Evolutionary conservation across 2,888 invertebrate genomes (phyloP), one percentile per base, ranked within the genome.

Genomic region (Noctua pronuba): DNA sequence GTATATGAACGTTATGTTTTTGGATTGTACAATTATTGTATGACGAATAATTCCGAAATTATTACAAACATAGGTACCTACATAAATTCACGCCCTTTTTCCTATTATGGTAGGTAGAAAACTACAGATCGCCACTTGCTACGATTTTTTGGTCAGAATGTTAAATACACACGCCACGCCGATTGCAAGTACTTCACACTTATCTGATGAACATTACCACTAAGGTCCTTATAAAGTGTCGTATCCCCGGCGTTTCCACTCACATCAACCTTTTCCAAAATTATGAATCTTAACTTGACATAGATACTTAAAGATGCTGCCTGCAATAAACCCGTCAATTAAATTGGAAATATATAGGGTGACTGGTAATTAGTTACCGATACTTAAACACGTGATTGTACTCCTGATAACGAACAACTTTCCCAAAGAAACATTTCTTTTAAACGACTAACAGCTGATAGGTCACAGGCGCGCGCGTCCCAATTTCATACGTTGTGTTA

Each of bases 1-100:
- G 38, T 38, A 38, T 44, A 41, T 38, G 69, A 35, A 52, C 58
- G 3, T 73, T 79, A 21, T 66, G 7, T 66, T 79, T 65, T 55
- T 79, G 55, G 10, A 31, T 79, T 71, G 5, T 70, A 52, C 13
- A 24, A 46, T 52, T 66, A 46, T 41, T 65, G 2, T 24, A 28
- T 7, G 28, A n/a, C 11, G 13, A 21, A n/a, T 16, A 6, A 60
- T 60, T 60, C 4, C 18, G 18, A 60, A 60, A 31, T 18, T 8
- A 60, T 60, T 18, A 58, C 28, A 18, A 18, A 16, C 2, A n/a
- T n/a, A n/a, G n/a, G n/a, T n/a, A n/a, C n/a, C n/a, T 31, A 60
- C 31, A 60, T 31, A 31, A 60, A 60, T 21, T 21, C 31, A 35
- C 4, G 60, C 1, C 31, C 0, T 60, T 31, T 60, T 60, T 60